Conservation (phyloP, 1,140 invertebrate species). For the Eulimnadia texana region DNA sequence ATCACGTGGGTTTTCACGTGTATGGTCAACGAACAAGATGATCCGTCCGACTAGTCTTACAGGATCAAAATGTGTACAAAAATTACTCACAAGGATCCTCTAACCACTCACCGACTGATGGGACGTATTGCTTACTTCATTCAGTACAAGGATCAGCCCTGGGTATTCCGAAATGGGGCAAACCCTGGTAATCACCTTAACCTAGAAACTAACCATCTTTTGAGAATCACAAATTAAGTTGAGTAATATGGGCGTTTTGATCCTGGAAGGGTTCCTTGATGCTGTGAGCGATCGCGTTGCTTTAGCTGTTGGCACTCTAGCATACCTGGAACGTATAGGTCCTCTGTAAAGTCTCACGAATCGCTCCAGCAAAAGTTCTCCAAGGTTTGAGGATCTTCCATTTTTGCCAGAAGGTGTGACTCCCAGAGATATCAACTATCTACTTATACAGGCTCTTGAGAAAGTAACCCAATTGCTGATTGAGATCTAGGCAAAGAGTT, state of each 20-base stretch:
- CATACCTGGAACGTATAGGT: conserved; percentile 61
- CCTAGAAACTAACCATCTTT: not conserved
- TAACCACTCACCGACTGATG: conserved; percentile 62
- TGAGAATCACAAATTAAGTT: not conserved
- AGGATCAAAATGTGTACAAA: conserved; percentile 68
- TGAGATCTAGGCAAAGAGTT: too few relatives aligned
- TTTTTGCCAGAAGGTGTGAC: conserved; percentile 12
- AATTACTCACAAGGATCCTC: conserved; percentile 47
- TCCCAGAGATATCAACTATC: conserved; percentile 34
- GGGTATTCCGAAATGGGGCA: conserved; percentile 29
- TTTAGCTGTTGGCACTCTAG: conserved; percentile 42
- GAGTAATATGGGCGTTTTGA: too few relatives aligned
- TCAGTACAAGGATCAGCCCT: conserved; percentile 30
- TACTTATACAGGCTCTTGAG: conserved; percentile 35
- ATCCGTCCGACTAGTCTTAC: conserved; percentile 23
- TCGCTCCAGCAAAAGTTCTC: conserved; percentile 5
- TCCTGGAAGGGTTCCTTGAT: conserved; percentile 33
- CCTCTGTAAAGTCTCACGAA: conserved; percentile 42
- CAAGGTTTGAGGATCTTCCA: conserved; percentile 31
- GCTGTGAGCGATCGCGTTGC: conserved; percentile 32
- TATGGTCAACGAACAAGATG: conserved; percentile 31
- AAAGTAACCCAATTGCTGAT: conserved; percentile 32
- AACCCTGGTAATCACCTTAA: conserved; percentile 27
- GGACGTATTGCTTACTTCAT: conserved; percentile 38
- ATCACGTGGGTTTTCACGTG: conserved; percentile 32